These are phyloP conservation scores for Okapia johnstoni DNA, from an alignment of 2,113 vertebrate species.

Conservation along the genomic window DNA sequence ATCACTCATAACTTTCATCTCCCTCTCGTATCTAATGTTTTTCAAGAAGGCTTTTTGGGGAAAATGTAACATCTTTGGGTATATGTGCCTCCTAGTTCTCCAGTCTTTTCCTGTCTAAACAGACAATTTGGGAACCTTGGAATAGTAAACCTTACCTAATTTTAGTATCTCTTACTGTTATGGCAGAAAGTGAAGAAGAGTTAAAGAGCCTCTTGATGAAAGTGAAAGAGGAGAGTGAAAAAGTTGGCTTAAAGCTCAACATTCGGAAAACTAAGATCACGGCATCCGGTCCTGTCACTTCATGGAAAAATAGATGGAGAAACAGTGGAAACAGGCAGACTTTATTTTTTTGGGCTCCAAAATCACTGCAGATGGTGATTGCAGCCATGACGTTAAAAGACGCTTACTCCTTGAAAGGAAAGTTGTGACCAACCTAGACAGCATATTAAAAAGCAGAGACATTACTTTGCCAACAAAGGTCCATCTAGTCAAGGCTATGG, in stretches of 20 bases:
- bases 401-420: neutral
- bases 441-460: neutral
- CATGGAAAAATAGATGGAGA: neutral
- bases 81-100: neutral
- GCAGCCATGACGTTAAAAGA: neutral
- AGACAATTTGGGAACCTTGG: neutral
- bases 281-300: neutral
- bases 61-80: neutral
- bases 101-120: neutral
- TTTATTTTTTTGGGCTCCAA: accelerated
- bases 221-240: neutral
- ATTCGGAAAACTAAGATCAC: neutral
- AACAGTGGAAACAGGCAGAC: neutral
- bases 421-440: neutral
- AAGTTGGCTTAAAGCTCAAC: neutral
- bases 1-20: neutral
- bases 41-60: neutral
- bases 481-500: neutral
- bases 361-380: neutral
- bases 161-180: neutral
- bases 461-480: neutral
- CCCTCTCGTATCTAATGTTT: neutral
- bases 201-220: neutral
- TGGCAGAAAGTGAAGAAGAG: neutral
- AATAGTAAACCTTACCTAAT: neutral